phyloP scores from a whole-genome alignment of 2,797 vertebrate genomes.

The Aphelocoma californica region DNA sequence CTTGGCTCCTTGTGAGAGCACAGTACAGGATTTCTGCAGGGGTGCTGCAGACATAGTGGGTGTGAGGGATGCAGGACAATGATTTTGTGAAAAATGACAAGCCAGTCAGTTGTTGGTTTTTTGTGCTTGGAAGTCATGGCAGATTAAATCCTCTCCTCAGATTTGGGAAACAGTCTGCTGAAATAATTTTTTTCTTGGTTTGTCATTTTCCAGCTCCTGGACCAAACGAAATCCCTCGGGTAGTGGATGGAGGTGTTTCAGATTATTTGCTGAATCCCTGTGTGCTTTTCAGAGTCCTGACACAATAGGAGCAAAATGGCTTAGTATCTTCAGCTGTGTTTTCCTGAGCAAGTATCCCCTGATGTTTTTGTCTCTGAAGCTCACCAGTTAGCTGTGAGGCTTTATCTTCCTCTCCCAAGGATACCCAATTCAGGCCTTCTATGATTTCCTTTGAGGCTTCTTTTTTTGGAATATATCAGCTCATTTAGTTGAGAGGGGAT shows the following conservation, averaged over 20 bases:
- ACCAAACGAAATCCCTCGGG: not conserved
- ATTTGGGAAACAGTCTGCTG: not conserved
- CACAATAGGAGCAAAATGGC: not conserved
- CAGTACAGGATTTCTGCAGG: not conserved
- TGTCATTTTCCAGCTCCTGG: not conserved
- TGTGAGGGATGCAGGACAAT: not conserved
- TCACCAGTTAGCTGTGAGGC: rapidly evolving
- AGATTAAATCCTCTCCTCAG: not conserved
- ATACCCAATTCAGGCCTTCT: rapidly evolving
- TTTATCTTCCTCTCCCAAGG: not conserved
- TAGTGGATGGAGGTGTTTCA: not conserved
- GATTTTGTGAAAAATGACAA: not conserved
- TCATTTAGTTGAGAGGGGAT: not conserved
- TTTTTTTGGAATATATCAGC: not conserved
- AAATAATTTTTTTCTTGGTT: not conserved
- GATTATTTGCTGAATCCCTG: not conserved
- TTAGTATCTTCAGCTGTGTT: not conserved
- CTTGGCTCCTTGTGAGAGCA: too few relatives aligned
- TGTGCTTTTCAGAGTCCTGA: not conserved
- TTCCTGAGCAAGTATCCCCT: not conserved
- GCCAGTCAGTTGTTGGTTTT: not conserved
- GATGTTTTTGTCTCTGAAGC: not conserved
- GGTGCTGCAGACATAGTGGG: not conserved
- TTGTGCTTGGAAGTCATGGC: not conserved
- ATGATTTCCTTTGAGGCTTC: not conserved